phyloP scores from a whole-genome alignment of 2,797 vertebrate genomes.

The Carduelis carduelis region DNA sequence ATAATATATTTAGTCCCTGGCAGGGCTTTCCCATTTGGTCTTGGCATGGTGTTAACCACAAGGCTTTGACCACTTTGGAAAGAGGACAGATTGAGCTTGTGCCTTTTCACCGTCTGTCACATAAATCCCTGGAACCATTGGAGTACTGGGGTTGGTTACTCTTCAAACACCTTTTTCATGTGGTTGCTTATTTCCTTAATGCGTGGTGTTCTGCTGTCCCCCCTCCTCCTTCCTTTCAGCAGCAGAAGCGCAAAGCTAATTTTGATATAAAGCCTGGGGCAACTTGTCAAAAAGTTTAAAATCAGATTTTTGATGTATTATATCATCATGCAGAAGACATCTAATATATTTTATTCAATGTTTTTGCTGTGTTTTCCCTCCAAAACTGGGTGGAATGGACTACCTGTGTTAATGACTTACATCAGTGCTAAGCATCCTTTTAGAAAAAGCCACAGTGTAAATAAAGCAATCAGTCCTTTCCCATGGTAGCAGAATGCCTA shows the following conservation, averaged over 20 bases:
- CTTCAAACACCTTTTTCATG: neutral
- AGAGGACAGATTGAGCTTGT: neutral
- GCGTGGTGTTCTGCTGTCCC: neutral
- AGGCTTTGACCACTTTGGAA: conserved; percentile 13
- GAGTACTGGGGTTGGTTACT: neutral
- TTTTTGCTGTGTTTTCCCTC: neutral
- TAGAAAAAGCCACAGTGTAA: neutral
- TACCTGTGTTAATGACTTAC: neutral
- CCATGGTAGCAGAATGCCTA: neutral
- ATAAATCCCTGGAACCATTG: neutral
- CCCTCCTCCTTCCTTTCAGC: conserved; percentile 47
- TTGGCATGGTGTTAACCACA: conserved; percentile 16
- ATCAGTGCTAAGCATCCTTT: neutral
- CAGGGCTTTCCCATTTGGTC: neutral
- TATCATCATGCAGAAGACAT: conserved; percentile 48
- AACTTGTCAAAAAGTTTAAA: conserved; percentile 63
- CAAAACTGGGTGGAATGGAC: neutral
- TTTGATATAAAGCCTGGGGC: conserved; percentile 59
- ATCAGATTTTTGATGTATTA: conserved; percentile 54
- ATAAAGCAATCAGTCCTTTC: neutral
- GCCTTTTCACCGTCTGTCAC: neutral
- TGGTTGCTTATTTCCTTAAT: conserved; percentile 23
- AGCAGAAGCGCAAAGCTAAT: conserved; percentile 53
- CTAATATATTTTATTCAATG: conserved; percentile 22
- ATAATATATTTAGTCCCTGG: conserved; percentile 19